Evolutionary conservation across 2,113 vertebrate genomes (phyloP), one percentile per base, ranked within the genome.

Genomic region (Cyanistes caeruleus): DNA sequence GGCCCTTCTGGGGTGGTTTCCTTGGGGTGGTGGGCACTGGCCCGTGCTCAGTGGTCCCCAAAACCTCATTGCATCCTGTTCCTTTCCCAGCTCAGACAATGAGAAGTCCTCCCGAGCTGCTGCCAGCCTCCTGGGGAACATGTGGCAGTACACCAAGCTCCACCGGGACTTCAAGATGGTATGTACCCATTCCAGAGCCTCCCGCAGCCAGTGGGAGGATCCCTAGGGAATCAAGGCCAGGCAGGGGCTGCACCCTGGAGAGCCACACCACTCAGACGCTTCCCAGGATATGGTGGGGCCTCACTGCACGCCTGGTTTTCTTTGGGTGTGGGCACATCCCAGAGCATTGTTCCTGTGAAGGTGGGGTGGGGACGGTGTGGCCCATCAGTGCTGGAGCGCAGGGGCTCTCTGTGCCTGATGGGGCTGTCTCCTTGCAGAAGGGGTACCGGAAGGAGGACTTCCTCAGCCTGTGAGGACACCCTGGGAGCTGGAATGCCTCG

Each of bases 111-210:
- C 98, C 78, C 97, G 98, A 63, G 99, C 99, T 0, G 99, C 99
- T 4, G 93, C 98, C 72, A 99, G 99, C 65, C 99, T 99, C 62
- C 96, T 99, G 90, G 97, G 95, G 96, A 99, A 99, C 97, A 99
- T 99, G 98, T 99, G 98, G 98, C 98, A 99, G 72, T 99, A 99
- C 98, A 99, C 92, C 97, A 99, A 99, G 95, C 98, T 99, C 62
- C 99, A 99, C 97, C 99, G 96, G 53, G 96, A 98, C 53, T 99
- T 98, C 97, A 98, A 97, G 93, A 69, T 79, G 95, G 99, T 99
- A 96, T 0, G 98, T 97, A 19, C 43, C 58, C 33, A 4, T 22
- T 15, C 5, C 20, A 7, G 43, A 12, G 15, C 64, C 35, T 7
- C 33, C 15, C 0, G 4, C 41, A 3, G 60, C 28, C 1, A 0